Conservation (phyloP, 2,888 invertebrate species). For the Protodeltote pygarga region DNA sequence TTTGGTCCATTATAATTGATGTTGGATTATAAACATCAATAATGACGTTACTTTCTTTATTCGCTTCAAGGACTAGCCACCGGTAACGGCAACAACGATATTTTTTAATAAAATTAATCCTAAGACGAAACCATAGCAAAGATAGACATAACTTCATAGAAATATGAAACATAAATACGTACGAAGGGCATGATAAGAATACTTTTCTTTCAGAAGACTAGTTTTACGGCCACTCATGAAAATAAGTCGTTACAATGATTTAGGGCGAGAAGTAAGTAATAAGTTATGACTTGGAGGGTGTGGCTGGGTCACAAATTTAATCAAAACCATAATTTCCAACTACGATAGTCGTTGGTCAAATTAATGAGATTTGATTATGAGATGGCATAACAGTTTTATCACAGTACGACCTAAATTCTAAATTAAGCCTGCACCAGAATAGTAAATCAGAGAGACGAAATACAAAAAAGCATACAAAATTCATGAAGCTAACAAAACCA, state of each 20-base stretch:
- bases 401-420: no score
- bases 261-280: constrained; percentile 47
- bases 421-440: no score
- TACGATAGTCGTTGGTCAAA: neutral
- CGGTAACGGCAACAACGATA: no score
- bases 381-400: no score
- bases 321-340: constrained; percentile 18
- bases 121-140: constrained; percentile 25
- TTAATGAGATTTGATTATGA: no score
- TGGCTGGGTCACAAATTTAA: constrained; percentile 32
- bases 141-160: constrained; percentile 18
- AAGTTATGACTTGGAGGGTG: constrained; percentile 31
- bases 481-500: no score
- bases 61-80: no score
- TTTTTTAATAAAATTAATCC: constrained; percentile 8
- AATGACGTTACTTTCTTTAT: no score
- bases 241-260: constrained; percentile 53
- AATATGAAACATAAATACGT: constrained; percentile 31
- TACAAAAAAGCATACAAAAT: no score
- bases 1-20: no score
- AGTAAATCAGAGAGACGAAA: no score
- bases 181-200: constrained; percentile 4
- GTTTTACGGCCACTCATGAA: constrained; percentile 59
- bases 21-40: no score
- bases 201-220: constrained; percentile 29